phyloP scores from a whole-genome alignment of 2,797 vertebrate genomes.

The Antrozous pallidus region DNA sequence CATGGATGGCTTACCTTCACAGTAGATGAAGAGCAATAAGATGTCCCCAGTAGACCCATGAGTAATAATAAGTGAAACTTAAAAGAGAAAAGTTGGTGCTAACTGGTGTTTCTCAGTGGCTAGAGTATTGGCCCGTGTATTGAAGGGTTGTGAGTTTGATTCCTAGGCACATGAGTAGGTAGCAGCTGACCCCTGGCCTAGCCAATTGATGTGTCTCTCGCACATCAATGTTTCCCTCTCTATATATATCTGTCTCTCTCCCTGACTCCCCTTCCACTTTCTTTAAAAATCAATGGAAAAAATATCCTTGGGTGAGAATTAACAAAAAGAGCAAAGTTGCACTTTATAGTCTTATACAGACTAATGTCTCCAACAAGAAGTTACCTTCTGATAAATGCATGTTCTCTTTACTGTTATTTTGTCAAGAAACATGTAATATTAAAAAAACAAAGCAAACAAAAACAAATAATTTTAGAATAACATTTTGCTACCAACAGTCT shows the following conservation, averaged over 20 bases:
- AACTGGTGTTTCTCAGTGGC: neutral
- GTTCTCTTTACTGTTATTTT: conserved; percentile 27
- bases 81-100: neutral
- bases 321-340: neutral
- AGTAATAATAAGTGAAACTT: neutral
- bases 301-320: neutral
- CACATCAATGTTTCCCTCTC: neutral
- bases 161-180: neutral
- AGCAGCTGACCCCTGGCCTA: neutral
- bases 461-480: neutral
- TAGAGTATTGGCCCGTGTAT: neutral
- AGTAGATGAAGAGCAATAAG: neutral
- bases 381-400: conserved; percentile 12
- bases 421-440: neutral
- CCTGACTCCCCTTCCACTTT: neutral
- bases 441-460: neutral
- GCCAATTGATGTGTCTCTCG: neutral
- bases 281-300: neutral
- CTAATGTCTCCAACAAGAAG: neutral
- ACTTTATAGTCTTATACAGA: neutral
- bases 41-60: neutral
- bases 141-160: neutral
- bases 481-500: neutral
- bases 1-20: neutral
- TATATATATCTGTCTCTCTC: neutral